phyloP scores from a whole-genome alignment of 2,797 vertebrate genomes.

The Lateolabrax maculatus region DNA sequence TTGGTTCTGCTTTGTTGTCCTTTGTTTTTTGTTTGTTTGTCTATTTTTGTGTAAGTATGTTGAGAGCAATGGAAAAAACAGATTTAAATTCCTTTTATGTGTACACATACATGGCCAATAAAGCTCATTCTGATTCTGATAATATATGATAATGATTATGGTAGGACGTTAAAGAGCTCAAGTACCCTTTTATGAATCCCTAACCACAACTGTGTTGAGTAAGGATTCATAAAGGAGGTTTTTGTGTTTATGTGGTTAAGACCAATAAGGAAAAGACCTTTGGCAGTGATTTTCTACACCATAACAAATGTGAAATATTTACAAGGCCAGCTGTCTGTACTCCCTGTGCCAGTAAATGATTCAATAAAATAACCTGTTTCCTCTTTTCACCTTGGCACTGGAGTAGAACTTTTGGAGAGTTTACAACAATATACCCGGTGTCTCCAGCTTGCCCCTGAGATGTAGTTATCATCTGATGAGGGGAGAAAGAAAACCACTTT shows the following conservation, averaged over 20 bases:
- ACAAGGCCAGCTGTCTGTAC: slow-evolving; percentile 16
- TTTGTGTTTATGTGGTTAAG: neutral
- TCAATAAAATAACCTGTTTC: slow-evolving; percentile 47
- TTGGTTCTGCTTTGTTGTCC: too few relatives aligned
- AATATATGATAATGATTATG: neutral
- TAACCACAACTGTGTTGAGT: neutral
- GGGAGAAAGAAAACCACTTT: slow-evolving; percentile 93
- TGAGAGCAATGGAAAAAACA: too few relatives aligned
- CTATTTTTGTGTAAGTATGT: too few relatives aligned
- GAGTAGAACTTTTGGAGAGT: slow-evolving; percentile 96
- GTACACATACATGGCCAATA: too few relatives aligned
- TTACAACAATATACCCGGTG: slow-evolving; percentile 96
- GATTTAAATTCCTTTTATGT: too few relatives aligned
- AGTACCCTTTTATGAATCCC: neutral
- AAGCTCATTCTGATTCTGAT: too few relatives aligned
- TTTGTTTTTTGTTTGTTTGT: too few relatives aligned
- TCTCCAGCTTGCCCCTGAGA: slow-evolving; percentile 91
- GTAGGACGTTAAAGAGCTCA: neutral
- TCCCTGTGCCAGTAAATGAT: slow-evolving; percentile 12
- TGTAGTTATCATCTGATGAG: slow-evolving; percentile 97
- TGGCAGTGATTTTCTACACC: neutral
- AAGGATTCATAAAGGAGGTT: neutral
- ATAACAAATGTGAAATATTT: slow-evolving; percentile 38
- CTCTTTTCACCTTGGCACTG: slow-evolving; percentile 39
- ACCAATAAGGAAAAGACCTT: slow-evolving; percentile 22